Evolutionary conservation across 2,797 vertebrate species (phyloP).

Genomic region (Thunnus albacares): DNA sequence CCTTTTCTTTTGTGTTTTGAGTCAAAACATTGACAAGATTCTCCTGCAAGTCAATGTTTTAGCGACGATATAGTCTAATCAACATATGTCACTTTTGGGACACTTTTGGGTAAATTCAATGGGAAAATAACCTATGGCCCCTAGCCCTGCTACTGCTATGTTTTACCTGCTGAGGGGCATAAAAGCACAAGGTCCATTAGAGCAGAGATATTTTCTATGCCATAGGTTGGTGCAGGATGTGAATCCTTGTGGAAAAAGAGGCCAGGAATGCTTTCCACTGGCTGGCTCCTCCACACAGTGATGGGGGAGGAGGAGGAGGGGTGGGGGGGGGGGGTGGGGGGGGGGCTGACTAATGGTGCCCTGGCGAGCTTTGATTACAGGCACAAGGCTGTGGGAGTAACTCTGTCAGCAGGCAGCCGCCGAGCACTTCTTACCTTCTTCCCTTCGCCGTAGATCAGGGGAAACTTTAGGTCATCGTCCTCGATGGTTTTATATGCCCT

Average conservation of each 20-base stretch:
- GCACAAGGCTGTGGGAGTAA: slow-evolving; percentile 54
- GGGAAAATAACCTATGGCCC: slow-evolving; percentile 10
- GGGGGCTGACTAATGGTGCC: slow-evolving; percentile 54
- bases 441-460: slow-evolving; percentile 98
- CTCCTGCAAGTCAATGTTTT: not conserved
- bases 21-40: slow-evolving; percentile 20
- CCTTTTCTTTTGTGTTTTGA: slow-evolving; percentile 45
- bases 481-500: slow-evolving; percentile 99
- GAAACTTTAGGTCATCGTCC: slow-evolving; percentile 99
- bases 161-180: slow-evolving; percentile 18
- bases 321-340: not conserved
- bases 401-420: slow-evolving; percentile 46
- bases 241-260: slow-evolving; percentile 23
- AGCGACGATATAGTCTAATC: not conserved
- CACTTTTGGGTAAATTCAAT: not conserved
- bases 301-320: not conserved
- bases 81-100: slow-evolving; percentile 13
- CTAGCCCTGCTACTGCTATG: not conserved
- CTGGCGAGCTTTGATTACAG: slow-evolving; percentile 67
- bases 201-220: slow-evolving; percentile 21
- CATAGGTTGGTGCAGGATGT: slow-evolving; percentile 21
- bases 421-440: slow-evolving; percentile 92
- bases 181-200: slow-evolving; percentile 25
- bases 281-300: slow-evolving; percentile 32
- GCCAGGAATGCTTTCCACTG: slow-evolving; percentile 40